phyloP scores from a whole-genome alignment of 2,113 vertebrate species.

The Tenrec ecaudatus region DNA sequence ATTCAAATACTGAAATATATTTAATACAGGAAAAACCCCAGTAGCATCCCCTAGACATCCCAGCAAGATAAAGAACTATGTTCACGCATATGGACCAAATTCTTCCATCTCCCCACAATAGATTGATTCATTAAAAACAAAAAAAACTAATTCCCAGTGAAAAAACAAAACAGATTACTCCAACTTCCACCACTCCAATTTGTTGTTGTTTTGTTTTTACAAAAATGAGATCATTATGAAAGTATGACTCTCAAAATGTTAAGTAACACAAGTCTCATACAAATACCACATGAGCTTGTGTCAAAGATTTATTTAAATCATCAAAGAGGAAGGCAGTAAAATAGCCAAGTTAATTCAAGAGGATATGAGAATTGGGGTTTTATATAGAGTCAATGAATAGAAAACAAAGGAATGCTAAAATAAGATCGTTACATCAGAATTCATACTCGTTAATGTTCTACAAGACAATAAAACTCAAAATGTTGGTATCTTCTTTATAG shows the following conservation, averaged over 20 bases:
- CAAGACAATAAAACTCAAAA: conserved; percentile 13
- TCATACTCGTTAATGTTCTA: conserved; percentile 23
- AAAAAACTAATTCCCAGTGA: too few species aligned
- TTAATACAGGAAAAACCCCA: neutral
- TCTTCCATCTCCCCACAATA: too few species aligned
- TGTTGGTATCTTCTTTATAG: neutral
- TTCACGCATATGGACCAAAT: neutral
- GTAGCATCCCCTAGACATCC: neutral
- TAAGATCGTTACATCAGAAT: conserved; percentile 53
- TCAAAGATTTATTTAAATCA: conserved; percentile 63
- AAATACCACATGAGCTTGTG: conserved; percentile 16
- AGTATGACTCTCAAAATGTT: neutral
- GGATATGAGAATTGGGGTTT: conserved; percentile 47
- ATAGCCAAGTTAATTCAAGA: conserved; percentile 25
- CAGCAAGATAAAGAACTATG: neutral
- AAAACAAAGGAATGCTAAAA: conserved; percentile 52
- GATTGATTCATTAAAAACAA: too few species aligned
- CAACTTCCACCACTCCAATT: neutral
- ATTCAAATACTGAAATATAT: conserved; percentile 53
- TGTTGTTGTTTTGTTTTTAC: neutral
- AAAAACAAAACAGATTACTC: neutral
- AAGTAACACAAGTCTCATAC: conserved; percentile 13
- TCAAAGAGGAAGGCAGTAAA: conserved; percentile 50
- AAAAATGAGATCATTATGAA: conserved; percentile 12
- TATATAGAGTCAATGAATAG: neutral